Percentiles rank a stretch among this genome's conserved stretches.
phyloP scores from a whole-genome alignment of 2,113 vertebrate species.

The Ibidorhyncha struthersii region DNA sequence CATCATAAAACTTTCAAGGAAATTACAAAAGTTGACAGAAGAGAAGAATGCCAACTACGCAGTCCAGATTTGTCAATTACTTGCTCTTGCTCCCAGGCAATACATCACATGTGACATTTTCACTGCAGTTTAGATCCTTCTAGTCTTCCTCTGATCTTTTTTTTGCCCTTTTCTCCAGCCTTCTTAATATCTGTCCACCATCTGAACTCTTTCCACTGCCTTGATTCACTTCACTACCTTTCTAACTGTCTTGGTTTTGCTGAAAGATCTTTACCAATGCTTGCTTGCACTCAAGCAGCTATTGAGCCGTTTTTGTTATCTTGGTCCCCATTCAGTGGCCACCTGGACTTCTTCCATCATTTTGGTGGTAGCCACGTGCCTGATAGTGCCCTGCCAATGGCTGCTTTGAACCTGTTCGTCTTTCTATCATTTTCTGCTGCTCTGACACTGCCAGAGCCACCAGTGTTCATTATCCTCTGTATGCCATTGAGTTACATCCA shows the following conservation, averaged over 20 bases:
- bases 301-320: not conserved
- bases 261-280: not conserved
- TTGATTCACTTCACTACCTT: not conserved
- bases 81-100: not conserved
- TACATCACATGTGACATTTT: not conserved
- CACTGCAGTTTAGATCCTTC: not conserved
- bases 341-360: not conserved
- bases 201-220: not conserved
- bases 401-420: not conserved
- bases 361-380: not conserved
- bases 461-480: not conserved
- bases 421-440: not conserved
- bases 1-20: not conserved
- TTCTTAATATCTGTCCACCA: not conserved
- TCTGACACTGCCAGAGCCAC: not conserved
- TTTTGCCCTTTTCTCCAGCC: not conserved
- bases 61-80: not conserved
- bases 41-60: not conserved
- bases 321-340: not conserved
- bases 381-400: not conserved
- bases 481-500: not conserved
- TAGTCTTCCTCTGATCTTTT: not conserved
- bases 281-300: not conserved
- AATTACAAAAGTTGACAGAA: not conserved
- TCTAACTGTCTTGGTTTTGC: not conserved